Conservation (phyloP, 1,140 invertebrate genomes). For the Danaus plexippus region DNA sequence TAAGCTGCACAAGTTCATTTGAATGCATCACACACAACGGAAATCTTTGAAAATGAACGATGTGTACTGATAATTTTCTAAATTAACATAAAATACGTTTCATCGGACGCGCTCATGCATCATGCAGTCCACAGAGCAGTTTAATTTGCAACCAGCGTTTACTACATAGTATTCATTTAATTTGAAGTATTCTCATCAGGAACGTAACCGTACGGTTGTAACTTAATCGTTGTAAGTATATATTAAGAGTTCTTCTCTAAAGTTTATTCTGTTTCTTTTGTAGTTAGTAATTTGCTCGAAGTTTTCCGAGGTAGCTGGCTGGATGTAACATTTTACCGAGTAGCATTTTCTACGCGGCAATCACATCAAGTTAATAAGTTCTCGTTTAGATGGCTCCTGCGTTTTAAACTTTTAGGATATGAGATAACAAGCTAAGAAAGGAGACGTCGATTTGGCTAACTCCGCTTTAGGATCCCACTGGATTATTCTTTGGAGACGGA, state of each 20-base stretch:
- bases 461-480: constrained; percentile 44
- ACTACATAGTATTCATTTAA: constrained; percentile 14
- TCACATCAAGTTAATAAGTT: constrained; percentile 72
- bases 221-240: constrained; percentile 35
- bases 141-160: constrained; percentile 31
- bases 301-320: constrained; percentile 45
- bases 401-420: constrained; percentile 71
- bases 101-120: constrained; percentile 46
- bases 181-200: neutral
- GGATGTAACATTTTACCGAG: constrained; percentile 67
- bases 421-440: constrained; percentile 69
- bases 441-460: constrained; percentile 62
- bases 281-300: constrained; percentile 42
- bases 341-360: constrained; percentile 59
- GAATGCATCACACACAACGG: neutral
- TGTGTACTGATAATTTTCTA: constrained; percentile 36
- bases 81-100: constrained; percentile 43
- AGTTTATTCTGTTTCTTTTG: constrained; percentile 58
- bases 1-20: too few species aligned
- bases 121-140: constrained; percentile 29
- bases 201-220: constrained; percentile 8
- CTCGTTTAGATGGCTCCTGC: constrained; percentile 64
- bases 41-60: constrained; percentile 20
- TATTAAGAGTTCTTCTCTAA: constrained; percentile 65
- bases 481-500: constrained; percentile 21